Conservation (phyloP, 2,113 vertebrate genomes). For the Calidris pugnax region DNA sequence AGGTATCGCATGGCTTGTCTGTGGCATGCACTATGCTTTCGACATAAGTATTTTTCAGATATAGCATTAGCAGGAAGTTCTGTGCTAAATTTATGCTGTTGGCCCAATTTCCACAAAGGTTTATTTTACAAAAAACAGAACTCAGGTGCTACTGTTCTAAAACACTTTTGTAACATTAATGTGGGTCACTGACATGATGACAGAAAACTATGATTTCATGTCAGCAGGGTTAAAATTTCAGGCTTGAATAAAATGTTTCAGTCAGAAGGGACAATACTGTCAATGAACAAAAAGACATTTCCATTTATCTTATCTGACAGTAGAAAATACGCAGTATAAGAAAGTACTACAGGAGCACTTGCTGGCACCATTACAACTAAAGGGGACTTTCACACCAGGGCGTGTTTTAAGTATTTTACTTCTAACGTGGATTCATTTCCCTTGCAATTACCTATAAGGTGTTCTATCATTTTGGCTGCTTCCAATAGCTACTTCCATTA, state of each 20-base stretch:
- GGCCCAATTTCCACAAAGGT: constrained; percentile 17
- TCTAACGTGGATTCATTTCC: background rate
- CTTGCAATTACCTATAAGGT: constrained; percentile 29
- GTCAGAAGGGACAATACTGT: constrained; percentile 31
- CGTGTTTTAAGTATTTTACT: constrained; percentile 21
- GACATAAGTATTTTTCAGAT: background rate
- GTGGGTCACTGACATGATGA: constrained; percentile 39
- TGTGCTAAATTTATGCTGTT: constrained; percentile 39
- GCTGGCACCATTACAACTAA: background rate
- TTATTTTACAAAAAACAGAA: constrained; percentile 22
- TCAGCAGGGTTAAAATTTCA: constrained; percentile 46
- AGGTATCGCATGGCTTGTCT: background rate
- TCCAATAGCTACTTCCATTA: background rate
- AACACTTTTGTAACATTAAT: constrained; percentile 10
- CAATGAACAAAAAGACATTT: constrained; percentile 35
- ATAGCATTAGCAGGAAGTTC: background rate
- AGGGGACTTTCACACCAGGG: background rate
- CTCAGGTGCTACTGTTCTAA: constrained; percentile 16
- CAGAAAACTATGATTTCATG: constrained; percentile 48
- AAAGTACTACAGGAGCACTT: constrained; percentile 4
- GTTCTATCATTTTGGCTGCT: background rate
- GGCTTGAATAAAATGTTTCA: constrained; percentile 46
- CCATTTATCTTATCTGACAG: constrained; percentile 33
- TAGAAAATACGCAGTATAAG: background rate
- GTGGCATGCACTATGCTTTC: background rate